Evolutionary conservation across 2,113 vertebrate species (phyloP), one percentile per base, ranked within the genome.

Genomic region (Xiphias gladius): DNA sequence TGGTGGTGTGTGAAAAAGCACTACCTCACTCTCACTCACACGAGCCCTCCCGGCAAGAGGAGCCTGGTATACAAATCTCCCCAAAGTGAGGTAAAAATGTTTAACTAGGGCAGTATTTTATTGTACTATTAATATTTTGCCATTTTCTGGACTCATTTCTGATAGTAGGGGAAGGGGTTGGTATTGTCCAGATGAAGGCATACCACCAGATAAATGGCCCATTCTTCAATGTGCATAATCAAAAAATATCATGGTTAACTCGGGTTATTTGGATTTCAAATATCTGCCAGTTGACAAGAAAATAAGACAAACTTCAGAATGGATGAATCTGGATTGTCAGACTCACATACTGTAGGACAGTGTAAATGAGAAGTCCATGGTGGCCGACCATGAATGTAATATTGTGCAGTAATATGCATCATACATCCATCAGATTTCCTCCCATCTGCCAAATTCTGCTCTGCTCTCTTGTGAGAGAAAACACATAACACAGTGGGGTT

Each of bases 21-120:
- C 39, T 86, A 81, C 83, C 88, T 89, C 85, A 55, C 74, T 86
- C 88, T 89, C 85, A 55, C 74, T 86, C 75, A 75, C 75, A 74
- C 30, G 75, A 86, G 52, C 61, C 70, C 83, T 86, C 85, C 66
- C 57, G 43, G 71, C 87, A 79, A 88, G 66, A 85, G 37, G 77
- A 84, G 75, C 81, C 48, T 81, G 71, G 86, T 88, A 87, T 88
- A 92, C 80, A 90, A 78, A 91, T 73, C 69, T 82, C 26, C 84
- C 65, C 63, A 82, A 74, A 70, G 37, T 64, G 71, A 74, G 52
- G 63, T 48, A n/a, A 48, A 85, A 59, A 6, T 71, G 10, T 76
- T 59, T 57, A 80, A 79, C 46, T 74, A 58, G 68, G 79, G 50
- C 73, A 50, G 61, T 75, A 37, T 80, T 79, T 89, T 65, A 52